Percentiles rank a stretch among this genome's conserved stretches.
phyloP scores from a whole-genome alignment of 2,113 vertebrate genomes.

The Calypte anna region DNA sequence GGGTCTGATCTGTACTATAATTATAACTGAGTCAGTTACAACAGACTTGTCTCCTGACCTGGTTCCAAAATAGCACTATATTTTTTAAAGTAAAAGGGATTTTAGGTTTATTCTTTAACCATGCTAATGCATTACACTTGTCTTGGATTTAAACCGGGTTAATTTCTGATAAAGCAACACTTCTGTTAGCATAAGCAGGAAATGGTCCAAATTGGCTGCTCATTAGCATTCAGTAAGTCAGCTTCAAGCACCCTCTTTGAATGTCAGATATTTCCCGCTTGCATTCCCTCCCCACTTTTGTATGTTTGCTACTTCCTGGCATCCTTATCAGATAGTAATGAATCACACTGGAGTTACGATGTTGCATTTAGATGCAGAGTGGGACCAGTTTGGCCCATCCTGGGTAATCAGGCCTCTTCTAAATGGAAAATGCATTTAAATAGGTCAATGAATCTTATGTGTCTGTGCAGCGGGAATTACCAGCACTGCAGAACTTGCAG shows the following conservation, averaged over 20 bases:
- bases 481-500: conserved; percentile 16
- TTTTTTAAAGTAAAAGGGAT: conserved; percentile 50
- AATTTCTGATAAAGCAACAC: conserved; percentile 36
- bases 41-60: conserved; percentile 67
- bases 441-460: conserved; percentile 63
- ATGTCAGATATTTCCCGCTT: conserved; percentile 65
- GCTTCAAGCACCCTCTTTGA: conserved; percentile 35
- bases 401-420: conserved; percentile 38
- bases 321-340: conserved; percentile 59
- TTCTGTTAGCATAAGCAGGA: conserved; percentile 39
- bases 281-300: conserved; percentile 41
- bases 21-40: conserved; percentile 72
- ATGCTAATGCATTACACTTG: not conserved
- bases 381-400: conserved; percentile 50
- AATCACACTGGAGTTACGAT: conserved; percentile 31
- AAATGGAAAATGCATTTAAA: conserved; percentile 60
- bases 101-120: conserved; percentile 34
- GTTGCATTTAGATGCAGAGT: conserved; percentile 2
- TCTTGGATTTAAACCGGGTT: not conserved
- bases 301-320: conserved; percentile 66
- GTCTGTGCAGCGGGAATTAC: conserved; percentile 36
- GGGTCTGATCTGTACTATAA: conserved; percentile 67
- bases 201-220: conserved; percentile 40
- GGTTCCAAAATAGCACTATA: conserved; percentile 46
- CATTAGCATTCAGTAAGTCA: conserved; percentile 43